Evolutionary conservation across 2,888 invertebrate species (phyloP), one percentile per base, ranked within the genome.

Genomic region (Zelleria hepariella): DNA sequence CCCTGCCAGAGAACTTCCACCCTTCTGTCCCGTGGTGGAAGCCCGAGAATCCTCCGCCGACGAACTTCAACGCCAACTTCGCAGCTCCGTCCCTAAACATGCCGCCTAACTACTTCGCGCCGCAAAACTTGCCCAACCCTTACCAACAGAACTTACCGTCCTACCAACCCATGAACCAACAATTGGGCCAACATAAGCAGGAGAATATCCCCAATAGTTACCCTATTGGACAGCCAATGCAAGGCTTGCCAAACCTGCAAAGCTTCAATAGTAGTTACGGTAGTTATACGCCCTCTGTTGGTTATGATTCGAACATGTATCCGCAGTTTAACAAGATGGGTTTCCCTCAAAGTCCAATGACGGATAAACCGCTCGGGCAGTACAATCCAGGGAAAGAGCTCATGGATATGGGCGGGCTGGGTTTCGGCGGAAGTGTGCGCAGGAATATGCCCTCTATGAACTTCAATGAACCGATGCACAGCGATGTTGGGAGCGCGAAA

Each of bases 281-380:
- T 15, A 68, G 72, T 0, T 85, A 78, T 64, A 69, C 74, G 0
- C 70, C 80, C 0, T 52, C 77, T 0, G 78, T 80, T 0, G 72
- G 75, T 5, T 87, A 86, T 63, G 87, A 87, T 62, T 75, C 86
- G 0, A 69, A 80, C 0, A 84, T 86, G 86, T 87, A 86, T 67
- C 86, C 86, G 0, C 85, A 85, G 66, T 87, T 86, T 62, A 70
- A 60, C 62, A 83, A 80, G 62, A 58, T 78, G 1, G 68, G 70
- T 0, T 86, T 78, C 65, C 32, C 32, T 1, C 32, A 42, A 15
- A 10, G 32, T 42, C 15, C 32, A 3, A 42, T 42, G 32, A 42
- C 32, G 2, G 32, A 42, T 42, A 42, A 42, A 15, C 32, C 32
- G 15, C 32, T 42, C 15, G 32, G 32, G 57, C 77, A 77, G 5